Percentiles rank a stretch among this genome's conserved stretches.
phyloP scores from a whole-genome alignment of 2,888 invertebrate genomes.

The Nasonia oneida region DNA sequence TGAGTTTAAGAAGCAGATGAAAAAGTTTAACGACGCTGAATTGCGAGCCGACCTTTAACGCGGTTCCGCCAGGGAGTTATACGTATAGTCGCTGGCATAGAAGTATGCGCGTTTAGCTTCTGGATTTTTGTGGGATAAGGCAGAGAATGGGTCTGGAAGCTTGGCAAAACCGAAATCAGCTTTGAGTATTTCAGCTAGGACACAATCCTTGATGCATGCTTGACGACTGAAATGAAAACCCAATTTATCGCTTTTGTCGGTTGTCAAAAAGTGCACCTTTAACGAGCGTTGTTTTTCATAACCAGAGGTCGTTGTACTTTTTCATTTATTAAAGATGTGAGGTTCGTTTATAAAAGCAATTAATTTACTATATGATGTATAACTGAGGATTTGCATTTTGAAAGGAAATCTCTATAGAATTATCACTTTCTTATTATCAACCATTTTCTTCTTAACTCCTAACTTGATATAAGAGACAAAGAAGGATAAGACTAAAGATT shows the following conservation, averaged over 20 bases:
- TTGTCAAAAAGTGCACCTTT: constrained; percentile 24
- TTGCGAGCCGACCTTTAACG: constrained; percentile 52
- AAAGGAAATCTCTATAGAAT: background rate
- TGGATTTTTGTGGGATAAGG: constrained; percentile 66
- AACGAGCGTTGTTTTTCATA: constrained; percentile 31
- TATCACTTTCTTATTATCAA: background rate
- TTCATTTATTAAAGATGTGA: background rate
- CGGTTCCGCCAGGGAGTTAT: background rate
- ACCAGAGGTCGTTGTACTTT: constrained; percentile 29
- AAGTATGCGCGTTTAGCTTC: constrained; percentile 49
- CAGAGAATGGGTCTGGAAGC: background rate
- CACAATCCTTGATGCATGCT: constrained; percentile 57
- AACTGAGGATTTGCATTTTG: background rate
- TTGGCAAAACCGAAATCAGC: constrained; percentile 24
- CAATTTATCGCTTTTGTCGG: constrained; percentile 49
- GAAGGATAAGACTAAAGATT: background rate
- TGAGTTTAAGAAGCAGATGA: constrained; percentile 71
- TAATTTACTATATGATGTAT: background rate
- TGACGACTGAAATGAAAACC: constrained; percentile 55
- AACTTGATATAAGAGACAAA: background rate
- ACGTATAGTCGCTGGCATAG: background rate
- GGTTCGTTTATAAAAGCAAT: constrained; percentile 26
- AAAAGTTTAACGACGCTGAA: constrained; percentile 74
- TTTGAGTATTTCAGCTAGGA: constrained; percentile 44
- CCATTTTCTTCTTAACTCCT: background rate